Evolutionary conservation across 2,797 vertebrate species (phyloP).

Genomic region (Psittacula derbiana): DNA sequence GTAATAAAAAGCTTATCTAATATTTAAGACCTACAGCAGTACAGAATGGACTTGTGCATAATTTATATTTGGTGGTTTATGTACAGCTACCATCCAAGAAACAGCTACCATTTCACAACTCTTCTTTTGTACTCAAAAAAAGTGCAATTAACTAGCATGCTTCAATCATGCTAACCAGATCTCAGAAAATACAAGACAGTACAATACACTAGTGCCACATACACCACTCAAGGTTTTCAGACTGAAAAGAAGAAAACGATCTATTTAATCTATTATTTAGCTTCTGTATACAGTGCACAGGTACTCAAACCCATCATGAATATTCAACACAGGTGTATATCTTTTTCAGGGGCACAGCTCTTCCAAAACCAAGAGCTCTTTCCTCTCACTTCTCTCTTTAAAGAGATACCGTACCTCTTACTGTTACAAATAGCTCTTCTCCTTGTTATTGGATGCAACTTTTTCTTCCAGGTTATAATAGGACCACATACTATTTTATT

Average conservation of each 20-base stretch:
- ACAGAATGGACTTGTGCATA: constrained; percentile 19
- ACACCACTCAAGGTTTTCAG: background rate
- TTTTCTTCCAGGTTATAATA: background rate
- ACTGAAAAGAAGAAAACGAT: background rate
- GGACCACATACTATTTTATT: background rate
- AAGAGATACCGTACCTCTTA: background rate
- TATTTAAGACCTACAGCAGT: constrained; percentile 10
- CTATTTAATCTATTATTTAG: constrained; percentile 32
- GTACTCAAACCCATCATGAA: background rate
- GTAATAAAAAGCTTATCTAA: background rate
- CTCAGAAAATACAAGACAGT: background rate
- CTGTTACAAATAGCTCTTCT: background rate
- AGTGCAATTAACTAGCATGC: background rate
- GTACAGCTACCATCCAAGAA: background rate
- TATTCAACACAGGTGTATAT: background rate
- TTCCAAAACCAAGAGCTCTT: background rate
- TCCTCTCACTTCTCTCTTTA: background rate
- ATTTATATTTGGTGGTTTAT: background rate
- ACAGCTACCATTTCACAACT: background rate
- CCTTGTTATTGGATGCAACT: background rate
- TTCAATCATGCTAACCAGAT: background rate
- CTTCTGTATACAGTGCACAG: background rate
- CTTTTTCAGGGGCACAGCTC: background rate
- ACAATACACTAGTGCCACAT: background rate
- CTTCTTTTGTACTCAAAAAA: background rate